Evolutionary conservation across 2,888 invertebrate genomes (phyloP).

Genomic region (Petrolisthes cinctipes): DNA sequence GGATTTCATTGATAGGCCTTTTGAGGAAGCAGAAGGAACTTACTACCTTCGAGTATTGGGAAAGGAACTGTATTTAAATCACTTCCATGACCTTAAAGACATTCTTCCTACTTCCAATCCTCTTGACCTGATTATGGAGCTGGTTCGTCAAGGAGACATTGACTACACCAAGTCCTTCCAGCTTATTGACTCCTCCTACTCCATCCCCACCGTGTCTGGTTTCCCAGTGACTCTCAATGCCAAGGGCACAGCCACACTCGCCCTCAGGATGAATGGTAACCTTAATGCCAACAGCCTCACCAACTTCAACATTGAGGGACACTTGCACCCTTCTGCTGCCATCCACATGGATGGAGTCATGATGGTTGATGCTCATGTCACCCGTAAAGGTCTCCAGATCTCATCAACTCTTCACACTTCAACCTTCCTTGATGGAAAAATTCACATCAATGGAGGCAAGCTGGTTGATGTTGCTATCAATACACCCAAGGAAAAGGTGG

Average conservation of each 20-base stretch:
- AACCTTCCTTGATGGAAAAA: constrained; percentile 81
- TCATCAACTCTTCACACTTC: constrained; percentile 87
- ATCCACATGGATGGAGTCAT: constrained; percentile 87
- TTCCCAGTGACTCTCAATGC: constrained; percentile 86
- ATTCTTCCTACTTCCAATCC: constrained; percentile 40
- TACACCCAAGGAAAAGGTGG: constrained; percentile 85
- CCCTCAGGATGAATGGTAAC: constrained; percentile 84
- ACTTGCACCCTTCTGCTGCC: constrained; percentile 87
- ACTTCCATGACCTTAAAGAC: constrained; percentile 69
- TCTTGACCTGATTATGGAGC: constrained; percentile 69
- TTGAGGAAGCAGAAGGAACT: constrained; percentile 71
- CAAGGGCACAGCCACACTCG: constrained; percentile 87
- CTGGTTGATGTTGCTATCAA: constrained; percentile 81
- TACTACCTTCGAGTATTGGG: constrained; percentile 85
- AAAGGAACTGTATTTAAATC: constrained; percentile 85
- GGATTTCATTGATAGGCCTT: constrained; percentile 65
- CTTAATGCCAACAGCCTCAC: constrained; percentile 74
- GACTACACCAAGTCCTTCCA: constrained; percentile 86
- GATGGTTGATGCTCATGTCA: constrained; percentile 84
- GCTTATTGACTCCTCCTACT: constrained; percentile 88
- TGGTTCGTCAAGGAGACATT: constrained; percentile 76
- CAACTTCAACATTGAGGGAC: constrained; percentile 82
- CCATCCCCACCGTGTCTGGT: constrained; percentile 86
- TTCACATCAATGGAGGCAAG: constrained; percentile 79
- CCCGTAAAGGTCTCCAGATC: constrained; percentile 86